A percentile compares a stretch with the other conserved stretches of the same genome.
phyloP scores from a whole-genome alignment of 2,888 invertebrate species.

The Julus scanicus region DNA sequence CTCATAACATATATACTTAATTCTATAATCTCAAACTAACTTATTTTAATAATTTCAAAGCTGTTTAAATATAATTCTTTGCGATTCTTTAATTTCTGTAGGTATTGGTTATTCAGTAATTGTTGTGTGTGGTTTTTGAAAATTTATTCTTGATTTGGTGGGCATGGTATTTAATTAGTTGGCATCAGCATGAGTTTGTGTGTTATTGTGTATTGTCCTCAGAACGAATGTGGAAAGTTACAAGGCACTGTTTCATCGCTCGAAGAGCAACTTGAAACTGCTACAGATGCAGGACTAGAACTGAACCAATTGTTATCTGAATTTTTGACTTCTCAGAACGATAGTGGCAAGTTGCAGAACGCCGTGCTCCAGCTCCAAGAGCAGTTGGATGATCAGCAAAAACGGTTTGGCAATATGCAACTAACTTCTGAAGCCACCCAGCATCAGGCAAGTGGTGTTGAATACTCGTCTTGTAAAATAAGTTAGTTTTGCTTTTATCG shows the following conservation, averaged over 20 bases:
- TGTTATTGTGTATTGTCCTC: slow-evolving; percentile 55
- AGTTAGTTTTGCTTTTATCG: neutral
- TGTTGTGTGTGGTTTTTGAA: neutral
- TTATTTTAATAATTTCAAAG: neutral
- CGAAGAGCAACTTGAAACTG: slow-evolving; percentile 82
- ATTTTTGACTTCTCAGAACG: slow-evolving; percentile 75
- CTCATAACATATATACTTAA: too few relatives aligned
- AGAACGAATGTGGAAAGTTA: slow-evolving; percentile 69
- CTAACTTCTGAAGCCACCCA: slow-evolving; percentile 52
- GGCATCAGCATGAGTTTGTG: slow-evolving; percentile 44
- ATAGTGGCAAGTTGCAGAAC: slow-evolving; percentile 73
- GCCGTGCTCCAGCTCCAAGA: slow-evolving; percentile 76
- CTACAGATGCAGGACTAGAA: slow-evolving; percentile 83
- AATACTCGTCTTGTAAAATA: neutral
- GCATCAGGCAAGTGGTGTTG: slow-evolving; percentile 51
- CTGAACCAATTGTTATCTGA: slow-evolving; percentile 76
- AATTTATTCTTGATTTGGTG: neutral
- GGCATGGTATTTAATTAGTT: slow-evolving; percentile 41
- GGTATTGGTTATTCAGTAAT: neutral
- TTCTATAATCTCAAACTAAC: neutral
- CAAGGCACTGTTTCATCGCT: slow-evolving; percentile 77
- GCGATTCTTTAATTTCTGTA: neutral
- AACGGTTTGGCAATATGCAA: slow-evolving; percentile 67
- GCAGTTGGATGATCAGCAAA: slow-evolving; percentile 75
- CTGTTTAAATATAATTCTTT: neutral